Conservation (phyloP, 2,797 vertebrate species). For the Cottoperca gobio region DNA sequence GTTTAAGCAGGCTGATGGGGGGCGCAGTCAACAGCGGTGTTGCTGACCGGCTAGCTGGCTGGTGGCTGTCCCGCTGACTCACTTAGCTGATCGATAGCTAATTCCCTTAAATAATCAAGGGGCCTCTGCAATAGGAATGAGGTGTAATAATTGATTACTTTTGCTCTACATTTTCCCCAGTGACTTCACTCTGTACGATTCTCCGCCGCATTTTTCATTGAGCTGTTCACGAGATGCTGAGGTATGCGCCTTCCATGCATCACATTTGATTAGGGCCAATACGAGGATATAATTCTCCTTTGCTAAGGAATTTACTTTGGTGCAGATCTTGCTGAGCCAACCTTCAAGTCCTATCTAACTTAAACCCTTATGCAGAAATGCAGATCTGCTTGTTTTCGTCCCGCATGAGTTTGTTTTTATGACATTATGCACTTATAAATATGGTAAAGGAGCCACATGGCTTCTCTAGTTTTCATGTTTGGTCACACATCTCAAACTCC, state of each 20-base stretch:
- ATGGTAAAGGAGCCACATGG: not conserved
- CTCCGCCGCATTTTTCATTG: slow-evolving; percentile 71
- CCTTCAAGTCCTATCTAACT: slow-evolving; percentile 6
- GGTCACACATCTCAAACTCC: slow-evolving; percentile 1
- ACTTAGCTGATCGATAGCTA: slow-evolving; percentile 85
- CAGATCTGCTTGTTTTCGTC: slow-evolving; percentile 20
- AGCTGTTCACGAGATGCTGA: slow-evolving; percentile 75
- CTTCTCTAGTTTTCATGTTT: not conserved
- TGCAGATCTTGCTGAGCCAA: slow-evolving; percentile 16
- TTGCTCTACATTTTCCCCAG: slow-evolving; percentile 77
- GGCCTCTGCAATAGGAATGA: slow-evolving; percentile 66
- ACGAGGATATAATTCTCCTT: slow-evolving; percentile 45
- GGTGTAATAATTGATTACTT: slow-evolving; percentile 83
- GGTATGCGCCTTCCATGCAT: slow-evolving; percentile 62
- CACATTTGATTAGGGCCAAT: slow-evolving; percentile 61
- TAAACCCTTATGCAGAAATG: not conserved
- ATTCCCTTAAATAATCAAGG: slow-evolving; percentile 86
- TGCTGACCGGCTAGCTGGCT: slow-evolving; percentile 57
- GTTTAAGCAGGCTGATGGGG: slow-evolving; percentile 34
- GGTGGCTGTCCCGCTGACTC: slow-evolving; percentile 75
- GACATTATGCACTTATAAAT: not conserved
- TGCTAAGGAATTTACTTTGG: slow-evolving; percentile 37
- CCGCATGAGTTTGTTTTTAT: slow-evolving; percentile 8
- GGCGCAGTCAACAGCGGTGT: slow-evolving; percentile 19
- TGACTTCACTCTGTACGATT: slow-evolving; percentile 63